Percentiles rank a stretch among this genome's conserved stretches.
Conservation (phyloP, 1,140 invertebrate genomes). For the Pemphigus obesinymphae region DNA sequence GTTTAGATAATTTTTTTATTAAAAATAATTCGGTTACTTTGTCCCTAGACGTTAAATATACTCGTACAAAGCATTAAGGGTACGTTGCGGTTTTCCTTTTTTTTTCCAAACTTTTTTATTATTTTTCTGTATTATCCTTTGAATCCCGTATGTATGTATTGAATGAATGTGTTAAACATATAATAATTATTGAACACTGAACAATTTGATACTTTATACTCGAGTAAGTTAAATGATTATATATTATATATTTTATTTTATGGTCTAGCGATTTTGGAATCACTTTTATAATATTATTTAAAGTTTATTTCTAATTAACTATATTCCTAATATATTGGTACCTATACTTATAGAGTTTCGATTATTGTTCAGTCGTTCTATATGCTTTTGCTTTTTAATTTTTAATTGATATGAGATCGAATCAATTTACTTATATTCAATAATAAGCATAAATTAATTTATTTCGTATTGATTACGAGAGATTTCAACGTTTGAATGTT, state of each 20-base stretch:
- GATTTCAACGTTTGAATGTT: slow-evolving; percentile 11
- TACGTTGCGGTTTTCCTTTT: slow-evolving; percentile 36
- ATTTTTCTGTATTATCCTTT: slow-evolving; percentile 2
- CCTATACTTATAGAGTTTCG: background rate
- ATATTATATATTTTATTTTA: background rate
- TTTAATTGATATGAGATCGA: too few relatives aligned
- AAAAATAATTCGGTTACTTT: background rate
- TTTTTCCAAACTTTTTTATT: background rate
- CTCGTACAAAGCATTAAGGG: slow-evolving; percentile 16
- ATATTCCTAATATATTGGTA: background rate
- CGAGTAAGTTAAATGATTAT: background rate
- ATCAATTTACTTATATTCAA: too few relatives aligned
- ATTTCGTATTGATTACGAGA: slow-evolving; percentile 7
- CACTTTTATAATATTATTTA: background rate
- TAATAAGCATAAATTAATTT: background rate
- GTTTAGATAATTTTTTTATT: background rate
- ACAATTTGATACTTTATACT: slow-evolving; percentile 1
- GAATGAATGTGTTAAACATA: slow-evolving; percentile 17
- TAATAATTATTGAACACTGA: background rate
- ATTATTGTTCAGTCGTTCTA: background rate
- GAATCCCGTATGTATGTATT: slow-evolving; percentile 19
- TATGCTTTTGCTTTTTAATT: slow-evolving; percentile 5
- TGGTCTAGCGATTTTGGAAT: too few relatives aligned
- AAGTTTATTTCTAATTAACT: background rate
- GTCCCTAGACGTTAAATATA: too few relatives aligned